Base-by-base conservation (phyloP, 2,888 invertebrate genomes). In the Malthinus flaveolus region DNA sequence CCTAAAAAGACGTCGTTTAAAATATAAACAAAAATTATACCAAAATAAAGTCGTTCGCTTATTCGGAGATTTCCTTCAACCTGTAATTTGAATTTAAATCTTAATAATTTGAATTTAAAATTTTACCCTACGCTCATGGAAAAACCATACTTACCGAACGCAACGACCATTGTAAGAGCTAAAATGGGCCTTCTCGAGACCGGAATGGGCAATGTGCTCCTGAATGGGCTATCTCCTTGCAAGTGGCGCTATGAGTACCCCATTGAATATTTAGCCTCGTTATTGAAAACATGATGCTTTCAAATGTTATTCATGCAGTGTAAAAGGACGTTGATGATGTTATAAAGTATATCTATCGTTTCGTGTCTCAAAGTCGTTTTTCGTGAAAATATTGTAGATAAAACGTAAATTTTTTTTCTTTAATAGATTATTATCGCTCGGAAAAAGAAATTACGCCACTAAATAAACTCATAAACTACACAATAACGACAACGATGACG, bases 251-350 rank as follows among this genome's bases (percentile, higher is more conserved):
- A 68, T 67, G 70, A 75, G 75, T 73, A 71, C 70, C 74, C 74
- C 72, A 77, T 77, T 77, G 76, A 77, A 77, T 77, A 76, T 77
- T 77, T 76, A 77, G 75, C 67, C 74, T 72, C 73, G 73, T 76
- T 77, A 77, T 77, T 77, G 77, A 77, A 77, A 76, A 76, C 74
- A 75, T 74, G 72, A 74, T 74, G 72, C 68, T 70, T 68, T 66
- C 68, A 70, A 73, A 71, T 73, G 73, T 73, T 73, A 74, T 73
- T 74, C 74, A 73, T 74, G 70, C 67, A 72, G 68, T 70, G 65
- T 51, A 70, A 66, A 70, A 71, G 64, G 73, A 72, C 73, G 67
- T 68, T 72, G 73, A 74, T 71, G 70, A 69, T 61, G 65, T 66
- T 68, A 68, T 74, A 73, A 71, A 72, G 23, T 23, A 23, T 23